Base-by-base conservation (phyloP, 2,888 invertebrate genomes). In the Oscheius sp. region DNA sequence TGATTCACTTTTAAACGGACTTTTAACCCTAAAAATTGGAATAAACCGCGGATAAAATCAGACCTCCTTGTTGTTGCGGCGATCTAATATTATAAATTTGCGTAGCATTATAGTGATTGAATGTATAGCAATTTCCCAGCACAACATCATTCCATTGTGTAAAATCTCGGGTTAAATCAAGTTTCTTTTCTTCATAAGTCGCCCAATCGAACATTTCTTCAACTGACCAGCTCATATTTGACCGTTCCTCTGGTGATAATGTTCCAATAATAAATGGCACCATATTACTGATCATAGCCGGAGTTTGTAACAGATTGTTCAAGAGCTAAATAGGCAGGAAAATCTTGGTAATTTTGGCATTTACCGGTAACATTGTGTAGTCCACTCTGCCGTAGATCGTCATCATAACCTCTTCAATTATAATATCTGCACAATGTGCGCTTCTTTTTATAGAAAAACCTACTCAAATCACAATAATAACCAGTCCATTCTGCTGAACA, bases 81-180 rank as follows among this genome's bases (percentile, higher is more conserved):
- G 70, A 69, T 56, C 81, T 72, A 49, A 74, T 56, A 16, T 56
- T 16, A 46, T 79, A 82, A 0, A 70, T 72, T 7, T 72, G 64
- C 9, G 73, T 72, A 1, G 58, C 55, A 23, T 79, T 72, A 0
- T 41, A 55, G 46, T 81, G 78, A 43, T 84, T 84, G 72, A 83
- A 83, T 1, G 84, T 82, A 61, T 80, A 84, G 53, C 84, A 84
- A n/a, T 82, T 82, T 1, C 84, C 84, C 55, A 81, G 55, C 18
- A 83, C 77, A 0, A 82, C 81, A 56, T 80, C 80, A 56, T 83
- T 80, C 81, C 81, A 81, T 46, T 73, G 66, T 3, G 70, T 46
- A 9, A 82, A 73, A 41, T 79, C 79, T 29, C 46, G 72, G 78
- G 73, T 43, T 43, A 77, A 52, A 43, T 78, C 68, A 3, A 81